phyloP scores from a whole-genome alignment of 2,797 vertebrate species.

The Eleutherodactylus coqui region DNA sequence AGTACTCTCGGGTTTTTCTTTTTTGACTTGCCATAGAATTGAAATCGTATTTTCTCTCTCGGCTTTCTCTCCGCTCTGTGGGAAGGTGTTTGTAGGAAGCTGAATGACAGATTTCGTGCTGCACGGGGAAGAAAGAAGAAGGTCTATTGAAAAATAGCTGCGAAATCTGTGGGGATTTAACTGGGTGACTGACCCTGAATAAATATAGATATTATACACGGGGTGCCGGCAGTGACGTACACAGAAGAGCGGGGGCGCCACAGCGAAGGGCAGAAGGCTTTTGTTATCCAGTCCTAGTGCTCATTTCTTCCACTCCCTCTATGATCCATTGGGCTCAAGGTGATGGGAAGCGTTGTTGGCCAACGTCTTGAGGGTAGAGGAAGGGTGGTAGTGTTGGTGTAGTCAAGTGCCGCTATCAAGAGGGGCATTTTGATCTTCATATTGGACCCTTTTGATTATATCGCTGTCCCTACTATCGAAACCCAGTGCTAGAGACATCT shows the following conservation, averaged over 20 bases:
- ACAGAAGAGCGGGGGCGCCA: background rate
- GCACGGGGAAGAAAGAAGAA: background rate
- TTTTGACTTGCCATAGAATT: conserved; percentile 27
- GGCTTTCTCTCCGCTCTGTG: background rate
- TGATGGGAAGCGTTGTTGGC: no score
- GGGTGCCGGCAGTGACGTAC: background rate
- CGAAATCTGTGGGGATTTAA: background rate
- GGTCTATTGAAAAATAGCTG: background rate
- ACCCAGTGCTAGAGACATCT: no score
- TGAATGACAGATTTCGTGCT: conserved; percentile 34
- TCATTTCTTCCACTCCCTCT: no score
- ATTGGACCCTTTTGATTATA: no score
- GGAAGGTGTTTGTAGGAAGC: conserved; percentile 33
- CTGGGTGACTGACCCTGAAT: background rate
- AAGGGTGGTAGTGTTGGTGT: no score
- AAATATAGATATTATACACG: background rate
- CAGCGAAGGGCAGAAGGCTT: background rate
- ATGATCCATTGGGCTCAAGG: no score
- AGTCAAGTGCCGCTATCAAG: no score
- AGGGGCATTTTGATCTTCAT: no score
- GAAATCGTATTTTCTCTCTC: conserved; percentile 14
- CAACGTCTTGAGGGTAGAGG: no score
- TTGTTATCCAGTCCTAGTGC: no score
- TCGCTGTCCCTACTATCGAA: no score
- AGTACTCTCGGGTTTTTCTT: background rate